Base-by-base conservation (phyloP, 2,888 invertebrate species). In the Bruchidius siliquastri region DNA sequence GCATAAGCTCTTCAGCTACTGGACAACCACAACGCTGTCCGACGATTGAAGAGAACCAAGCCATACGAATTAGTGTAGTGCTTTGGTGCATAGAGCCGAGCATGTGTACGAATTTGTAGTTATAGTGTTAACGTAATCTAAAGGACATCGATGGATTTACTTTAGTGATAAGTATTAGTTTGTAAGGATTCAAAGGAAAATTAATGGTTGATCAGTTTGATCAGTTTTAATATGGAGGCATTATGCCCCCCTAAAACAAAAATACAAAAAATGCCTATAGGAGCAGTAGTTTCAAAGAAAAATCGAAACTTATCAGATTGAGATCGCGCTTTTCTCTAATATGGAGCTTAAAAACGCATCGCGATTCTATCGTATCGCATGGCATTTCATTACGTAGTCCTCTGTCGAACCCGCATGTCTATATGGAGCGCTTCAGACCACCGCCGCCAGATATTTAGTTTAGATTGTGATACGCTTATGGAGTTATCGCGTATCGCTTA, bases 401-500 rank as follows among this genome's bases (percentile, higher is more conserved):
- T 3, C 6, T 18, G 49, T 49, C 49, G 49, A 49, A 49, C 49
- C 49, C 49, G 49, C 49, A 49, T 49, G 49, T 49, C 49, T 49
- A 49, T 49, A 49, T 49, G 49, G 49, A 13, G 49, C 49, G 49
- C 49, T 49, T 49, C 49, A 49, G 49, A 78, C 78, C 49, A 49
- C 49, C 49, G 49, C 80, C 80, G 78, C 79, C 49, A 83, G 82
- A 83, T 83, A 83, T 83, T 83, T 83, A 83, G 82, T 82, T 72
- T 81, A 83, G 84, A 84, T 83, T 81, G 79, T 79, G 83, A 84
- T 84, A 84, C 80, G 80, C 81, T 80, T 80, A 81, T 80, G 79
- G 79, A 80, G 81, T 82, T 83, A 83, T 83, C 84, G 77, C 76
- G 79, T 82, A 81, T 82, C 80, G 82, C 83, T 83, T 84, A 85